These are phyloP conservation scores for Raja brachyura DNA, from an alignment of 2,113 vertebrate genomes.

Conservation along the genomic window DNA sequence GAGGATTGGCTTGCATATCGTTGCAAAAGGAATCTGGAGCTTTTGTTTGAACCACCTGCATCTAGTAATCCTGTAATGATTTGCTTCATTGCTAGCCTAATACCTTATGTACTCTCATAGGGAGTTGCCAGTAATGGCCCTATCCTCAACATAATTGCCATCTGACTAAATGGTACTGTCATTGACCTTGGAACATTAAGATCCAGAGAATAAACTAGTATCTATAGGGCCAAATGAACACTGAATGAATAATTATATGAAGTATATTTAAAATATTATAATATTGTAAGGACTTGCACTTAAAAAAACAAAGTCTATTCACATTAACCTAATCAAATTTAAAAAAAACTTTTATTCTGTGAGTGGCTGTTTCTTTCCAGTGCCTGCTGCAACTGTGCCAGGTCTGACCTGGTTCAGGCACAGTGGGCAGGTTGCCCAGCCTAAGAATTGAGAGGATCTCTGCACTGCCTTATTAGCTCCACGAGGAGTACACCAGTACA, in stretches of 20 bases:
- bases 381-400: neutral
- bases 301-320: no score
- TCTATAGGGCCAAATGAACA: neutral
- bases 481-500: no score
- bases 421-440: no score
- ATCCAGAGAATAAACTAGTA: neutral
- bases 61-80: constrained; percentile 9
- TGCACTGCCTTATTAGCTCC: no score
- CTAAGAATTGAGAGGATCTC: no score
- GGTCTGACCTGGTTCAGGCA: neutral
- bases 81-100: neutral
- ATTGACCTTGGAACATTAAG: neutral
- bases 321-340: no score
- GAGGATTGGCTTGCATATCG: neutral
- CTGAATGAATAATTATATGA: no score
- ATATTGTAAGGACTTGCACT: no score
- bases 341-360: no score
- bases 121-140: neutral
- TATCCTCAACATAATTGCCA: neutral
- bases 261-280: no score
- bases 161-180: neutral
- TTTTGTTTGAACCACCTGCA: constrained; percentile 23
- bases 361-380: no score
- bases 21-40: neutral
- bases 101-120: neutral